phyloP scores from a whole-genome alignment of 2,113 vertebrate species.

The Chamaea fasciata region DNA sequence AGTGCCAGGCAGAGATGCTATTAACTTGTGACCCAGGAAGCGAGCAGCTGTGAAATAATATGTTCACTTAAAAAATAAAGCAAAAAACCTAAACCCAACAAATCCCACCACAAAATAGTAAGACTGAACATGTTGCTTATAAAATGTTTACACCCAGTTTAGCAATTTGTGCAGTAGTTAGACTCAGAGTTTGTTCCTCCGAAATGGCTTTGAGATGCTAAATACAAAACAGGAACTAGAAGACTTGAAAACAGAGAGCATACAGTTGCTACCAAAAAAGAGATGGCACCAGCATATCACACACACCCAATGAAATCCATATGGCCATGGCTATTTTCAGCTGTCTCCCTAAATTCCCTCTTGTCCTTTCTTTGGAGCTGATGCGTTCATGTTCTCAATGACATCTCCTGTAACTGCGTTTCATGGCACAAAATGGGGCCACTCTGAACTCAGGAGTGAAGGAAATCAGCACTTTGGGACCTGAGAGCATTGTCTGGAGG shows the following conservation, averaged over 20 bases:
- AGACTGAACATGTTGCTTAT: slow-evolving; percentile 20
- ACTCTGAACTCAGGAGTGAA: neutral
- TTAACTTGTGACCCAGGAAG: slow-evolving; percentile 41
- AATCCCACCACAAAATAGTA: neutral
- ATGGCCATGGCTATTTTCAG: neutral
- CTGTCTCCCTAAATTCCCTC: neutral
- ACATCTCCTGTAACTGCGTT: neutral
- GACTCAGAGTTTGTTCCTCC: slow-evolving; percentile 51
- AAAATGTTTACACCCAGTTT: slow-evolving; percentile 61
- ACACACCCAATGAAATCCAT: neutral
- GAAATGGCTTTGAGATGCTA: slow-evolving; percentile 46
- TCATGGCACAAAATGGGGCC: neutral
- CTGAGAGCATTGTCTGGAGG: neutral
- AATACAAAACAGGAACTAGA: slow-evolving; percentile 61
- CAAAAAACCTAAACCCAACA: neutral
- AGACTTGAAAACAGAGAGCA: slow-evolving; percentile 30
- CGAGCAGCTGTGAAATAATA: slow-evolving; percentile 45
- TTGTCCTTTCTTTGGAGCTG: neutral
- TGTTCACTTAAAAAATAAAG: slow-evolving; percentile 22
- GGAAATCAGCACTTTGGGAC: neutral
- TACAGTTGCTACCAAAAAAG: slow-evolving; percentile 2
- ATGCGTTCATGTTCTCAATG: neutral
- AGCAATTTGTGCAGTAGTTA: slow-evolving; percentile 50
- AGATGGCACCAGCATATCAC: neutral
- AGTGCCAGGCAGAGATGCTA: slow-evolving; percentile 24